Evolutionary conservation across 2,797 vertebrate species (phyloP).

Genomic region (Labroides dimidiatus): DNA sequence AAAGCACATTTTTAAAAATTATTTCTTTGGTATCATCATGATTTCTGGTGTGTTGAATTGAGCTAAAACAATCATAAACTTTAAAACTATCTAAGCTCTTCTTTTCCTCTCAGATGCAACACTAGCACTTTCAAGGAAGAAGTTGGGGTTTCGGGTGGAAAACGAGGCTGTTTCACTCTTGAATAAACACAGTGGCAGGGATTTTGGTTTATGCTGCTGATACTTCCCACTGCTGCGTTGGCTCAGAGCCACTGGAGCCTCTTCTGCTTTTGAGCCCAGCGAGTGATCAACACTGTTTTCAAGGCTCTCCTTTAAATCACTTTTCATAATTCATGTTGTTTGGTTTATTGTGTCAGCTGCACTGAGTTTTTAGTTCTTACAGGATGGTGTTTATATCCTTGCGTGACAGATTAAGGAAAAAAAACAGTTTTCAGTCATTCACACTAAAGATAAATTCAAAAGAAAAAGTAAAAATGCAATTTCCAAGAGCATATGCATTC

Average conservation of each 20-base stretch:
- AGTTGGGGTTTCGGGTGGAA: not conserved
- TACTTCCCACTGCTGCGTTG: conserved; percentile 49
- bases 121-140: not conserved
- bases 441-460: conserved; percentile 46
- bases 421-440: conserved; percentile 56
- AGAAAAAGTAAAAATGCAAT: conserved; percentile 35
- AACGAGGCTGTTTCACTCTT: not conserved
- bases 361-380: conserved; percentile 3
- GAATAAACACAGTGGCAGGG: conserved; percentile 27
- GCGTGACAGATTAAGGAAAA: conserved; percentile 33
- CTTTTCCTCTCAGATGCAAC: conserved; percentile 1
- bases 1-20: not conserved
- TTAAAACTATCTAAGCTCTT: not conserved
- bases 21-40: not conserved
- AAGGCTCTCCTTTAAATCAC: not conserved
- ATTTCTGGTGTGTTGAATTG: not conserved
- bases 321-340: not conserved
- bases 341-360: not conserved
- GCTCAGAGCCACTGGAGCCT: conserved; percentile 34
- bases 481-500: conserved; percentile 62
- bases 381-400: conserved; percentile 5
- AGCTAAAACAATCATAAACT: not conserved
- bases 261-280: conserved; percentile 1
- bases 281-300: conserved; percentile 2
- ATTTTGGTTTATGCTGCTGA: conserved; percentile 43